Base-by-base conservation (phyloP, 1,140 invertebrate genomes). In the Sesamia nonagrioides region DNA sequence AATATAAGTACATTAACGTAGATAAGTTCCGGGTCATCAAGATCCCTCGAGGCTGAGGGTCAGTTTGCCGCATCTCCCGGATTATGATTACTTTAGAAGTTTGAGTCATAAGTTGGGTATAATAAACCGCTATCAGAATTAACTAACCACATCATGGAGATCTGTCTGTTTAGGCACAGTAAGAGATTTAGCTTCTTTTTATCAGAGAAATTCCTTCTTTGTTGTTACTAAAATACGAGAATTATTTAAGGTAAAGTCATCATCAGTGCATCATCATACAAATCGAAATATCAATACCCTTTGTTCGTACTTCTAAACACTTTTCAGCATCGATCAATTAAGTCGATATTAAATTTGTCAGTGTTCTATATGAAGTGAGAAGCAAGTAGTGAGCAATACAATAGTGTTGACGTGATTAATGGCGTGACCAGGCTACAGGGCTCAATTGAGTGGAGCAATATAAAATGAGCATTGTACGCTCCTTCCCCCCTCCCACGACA, bases 331-430 rank as follows among this genome's bases (percentile, higher is more conserved):
- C 37, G 61, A 66, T 66, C 66, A 71, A 71, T 71, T 52, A 52
- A 45, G 48, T 33, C 40, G 48, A 45, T 45, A 45, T 58, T 18
- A 40, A 74, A 74, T 58, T 37, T 74, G 58, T 75, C 58, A 61
- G 37, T 72, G 37, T 27, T 69, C 66, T 33, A 69, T 63, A 75
- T 75, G 56, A 75, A 75, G 18, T 35, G 42, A 63, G 73, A 37
- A 63, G 58, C 58, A 50, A 50, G 56, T 66, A 69, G 76, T 69
- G 18, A 58, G n/a, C 69, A 73, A 54, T 72, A 71, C 68, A 80
- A 82, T 75, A 73, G 74, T 68, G 78, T 83, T 73, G 76, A 79
- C 56, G 63, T 84, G 81, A 84, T 84, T 82, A 82, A 81, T 82
- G 56, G 69, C 71, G 17, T 73, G 78, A 77, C 73, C 69, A 69